These are phyloP conservation scores for Hydroisotoma schaefferi DNA, from an alignment of 2,888 invertebrate genomes.

Conservation along the genomic window DNA sequence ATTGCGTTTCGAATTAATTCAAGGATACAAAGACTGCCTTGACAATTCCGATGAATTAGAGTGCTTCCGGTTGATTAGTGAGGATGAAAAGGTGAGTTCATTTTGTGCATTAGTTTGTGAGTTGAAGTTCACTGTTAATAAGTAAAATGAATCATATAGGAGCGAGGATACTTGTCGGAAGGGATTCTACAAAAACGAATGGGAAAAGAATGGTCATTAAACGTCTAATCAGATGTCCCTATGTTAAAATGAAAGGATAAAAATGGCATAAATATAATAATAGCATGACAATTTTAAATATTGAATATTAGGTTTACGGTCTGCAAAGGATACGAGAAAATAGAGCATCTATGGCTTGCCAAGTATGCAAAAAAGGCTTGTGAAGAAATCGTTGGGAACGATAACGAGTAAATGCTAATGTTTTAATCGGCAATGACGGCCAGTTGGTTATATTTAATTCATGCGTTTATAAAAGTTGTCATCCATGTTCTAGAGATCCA, in stretches of 20 bases:
- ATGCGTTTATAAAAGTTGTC: no score
- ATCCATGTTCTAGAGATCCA: no score
- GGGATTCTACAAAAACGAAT: slow-evolving; percentile 40
- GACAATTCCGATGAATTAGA: slow-evolving; percentile 64
- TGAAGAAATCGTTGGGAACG: slow-evolving; percentile 26
- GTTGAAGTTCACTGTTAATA: neutral
- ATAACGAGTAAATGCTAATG: slow-evolving; percentile 16
- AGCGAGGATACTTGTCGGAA: slow-evolving; percentile 29
- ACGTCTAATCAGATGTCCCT: slow-evolving; percentile 22
- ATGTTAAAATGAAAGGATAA: no score
- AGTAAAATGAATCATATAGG: slow-evolving; percentile 12
- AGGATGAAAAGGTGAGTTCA: slow-evolving; percentile 20
- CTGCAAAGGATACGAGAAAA: no score
- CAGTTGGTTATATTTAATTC: no score
- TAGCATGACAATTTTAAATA: no score
- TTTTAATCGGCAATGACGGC: no score
- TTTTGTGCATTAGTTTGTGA: neutral
- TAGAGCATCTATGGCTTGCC: slow-evolving; percentile 13
- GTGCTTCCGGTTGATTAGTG: slow-evolving; percentile 54
- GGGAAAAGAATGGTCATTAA: slow-evolving; percentile 36
- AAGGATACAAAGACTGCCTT: neutral
- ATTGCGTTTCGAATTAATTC: slow-evolving; percentile 2
- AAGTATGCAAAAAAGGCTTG: slow-evolving; percentile 34
- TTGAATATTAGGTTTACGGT: no score
- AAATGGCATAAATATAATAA: no score